phyloP scores from a whole-genome alignment of 2,797 vertebrate species.

The Acrossocheilus fasciatus region DNA sequence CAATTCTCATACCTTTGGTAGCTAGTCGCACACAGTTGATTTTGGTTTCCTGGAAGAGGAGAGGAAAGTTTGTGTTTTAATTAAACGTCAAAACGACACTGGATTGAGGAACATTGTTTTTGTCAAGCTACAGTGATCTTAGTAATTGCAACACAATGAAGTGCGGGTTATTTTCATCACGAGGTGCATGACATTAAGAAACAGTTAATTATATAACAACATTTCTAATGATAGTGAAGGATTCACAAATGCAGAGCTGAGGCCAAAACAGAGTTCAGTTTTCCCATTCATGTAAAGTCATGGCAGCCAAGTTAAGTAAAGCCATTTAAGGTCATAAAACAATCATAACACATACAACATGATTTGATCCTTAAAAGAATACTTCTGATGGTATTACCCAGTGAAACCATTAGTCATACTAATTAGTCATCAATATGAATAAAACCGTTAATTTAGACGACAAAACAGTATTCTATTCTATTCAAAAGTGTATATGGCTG shows the following conservation, averaged over 20 bases:
- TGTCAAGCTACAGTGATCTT: constrained; percentile 40
- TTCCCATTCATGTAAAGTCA: background rate
- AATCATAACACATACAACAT: too few relatives aligned
- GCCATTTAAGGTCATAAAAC: background rate
- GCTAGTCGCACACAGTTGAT: constrained; percentile 97
- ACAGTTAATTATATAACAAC: constrained; percentile 36
- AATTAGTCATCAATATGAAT: background rate
- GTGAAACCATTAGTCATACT: background rate
- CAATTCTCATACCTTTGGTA: constrained; percentile 92
- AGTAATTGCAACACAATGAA: constrained; percentile 38
- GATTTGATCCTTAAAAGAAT: background rate
- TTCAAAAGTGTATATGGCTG: background rate
- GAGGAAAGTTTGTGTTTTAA: constrained; percentile 42
- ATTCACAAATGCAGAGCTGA: constrained; percentile 2
- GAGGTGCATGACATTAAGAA: constrained; percentile 30
- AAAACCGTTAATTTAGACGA: background rate
- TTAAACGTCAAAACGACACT: constrained; percentile 21
- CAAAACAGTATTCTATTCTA: background rate
- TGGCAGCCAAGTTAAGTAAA: background rate
- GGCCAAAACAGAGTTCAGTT: background rate
- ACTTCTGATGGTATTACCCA: background rate
- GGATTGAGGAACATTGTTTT: constrained; percentile 35
- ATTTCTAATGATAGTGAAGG: constrained; percentile 30
- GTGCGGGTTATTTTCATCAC: constrained; percentile 5
- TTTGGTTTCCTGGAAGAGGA: constrained; percentile 90